Base-by-base conservation (phyloP, 2,888 invertebrate genomes). In the Drosophila multiciliata region DNA sequence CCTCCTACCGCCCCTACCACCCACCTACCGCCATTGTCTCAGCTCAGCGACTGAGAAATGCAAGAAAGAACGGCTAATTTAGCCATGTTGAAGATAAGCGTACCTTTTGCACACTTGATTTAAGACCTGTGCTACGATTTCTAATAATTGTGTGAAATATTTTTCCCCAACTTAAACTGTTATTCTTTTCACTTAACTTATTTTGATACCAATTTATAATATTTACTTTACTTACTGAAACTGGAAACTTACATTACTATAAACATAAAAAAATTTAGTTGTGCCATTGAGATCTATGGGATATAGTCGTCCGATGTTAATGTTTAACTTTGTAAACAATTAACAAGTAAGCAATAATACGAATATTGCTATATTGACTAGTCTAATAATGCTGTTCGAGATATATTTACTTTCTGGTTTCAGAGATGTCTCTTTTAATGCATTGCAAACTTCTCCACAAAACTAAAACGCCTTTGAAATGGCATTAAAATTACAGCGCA, bases 401-500 rank as follows among this genome's bases (percentile, higher is more conserved):
- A 9, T 45, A 45, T 15, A 45, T 15, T 15, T 45, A 8, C 1
- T 15, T 15, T 8, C 12, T 45, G 15, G 17, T 38, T 40, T 17
- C 36, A 7, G 15, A n/a, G n/a, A n/a, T n/a, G n/a, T 11, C 5
- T 42, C n/a, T n/a, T 40, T 40, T 12, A 20, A 6, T 12, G 12
- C 1, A 20, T 20, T 20, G 7, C 45, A 45, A 23, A 45, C 15
- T 8, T 23, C 8, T 15, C 15, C 4, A 15, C 8, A 45, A 23
- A 45, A 23, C 8, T 0, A 0, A 8, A 45, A 15, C 23, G 23
- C 45, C 15, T 8, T 15, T 23, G 4, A 2, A 23, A 23, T 15
- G 23, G 45, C 15, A 45, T 45, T 64, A 72, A 75, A 82, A 73
- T 87, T 74, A 74, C 65, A 66, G 63, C 73, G 53, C 60, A 70